Percentiles rank a stretch among this genome's conserved stretches.
Evolutionary conservation across 2,113 vertebrate species (phyloP).

Genomic region (Gallinago media): DNA sequence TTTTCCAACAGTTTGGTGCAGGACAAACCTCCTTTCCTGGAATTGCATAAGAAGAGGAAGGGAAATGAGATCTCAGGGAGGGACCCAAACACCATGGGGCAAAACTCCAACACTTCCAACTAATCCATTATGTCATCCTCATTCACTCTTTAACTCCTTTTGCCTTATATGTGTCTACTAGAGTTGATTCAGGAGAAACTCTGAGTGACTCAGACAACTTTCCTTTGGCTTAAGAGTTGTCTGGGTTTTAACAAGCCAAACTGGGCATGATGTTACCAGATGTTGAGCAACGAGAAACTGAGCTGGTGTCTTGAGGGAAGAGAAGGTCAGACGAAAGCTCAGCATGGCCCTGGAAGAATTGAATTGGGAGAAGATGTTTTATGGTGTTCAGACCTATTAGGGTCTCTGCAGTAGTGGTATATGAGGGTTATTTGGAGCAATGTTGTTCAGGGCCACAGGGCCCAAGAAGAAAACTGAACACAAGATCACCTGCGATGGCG

Average conservation of each 20-base stretch:
- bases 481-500: background rate
- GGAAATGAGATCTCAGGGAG: slow-evolving; percentile 31
- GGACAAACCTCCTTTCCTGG: background rate
- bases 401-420: background rate
- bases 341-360: background rate
- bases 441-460: background rate
- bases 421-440: background rate
- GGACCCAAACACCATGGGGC: background rate
- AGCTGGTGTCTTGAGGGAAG: background rate
- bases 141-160: background rate
- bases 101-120: slow-evolving; percentile 13
- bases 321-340: background rate
- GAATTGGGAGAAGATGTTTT: background rate
- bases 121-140: slow-evolving; percentile 25
- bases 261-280: background rate
- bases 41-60: background rate
- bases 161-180: background rate
- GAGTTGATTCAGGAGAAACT: background rate
- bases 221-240: background rate
- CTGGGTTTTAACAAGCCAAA: background rate
- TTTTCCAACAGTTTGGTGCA: background rate
- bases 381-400: background rate
- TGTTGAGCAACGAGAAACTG: background rate
- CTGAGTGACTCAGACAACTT: slow-evolving; percentile 15
- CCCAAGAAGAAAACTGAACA: background rate